A percentile compares a stretch with the other conserved stretches of the same genome.
Conservation (phyloP, 2,113 vertebrate genomes). For the Australoheros scitulus region DNA sequence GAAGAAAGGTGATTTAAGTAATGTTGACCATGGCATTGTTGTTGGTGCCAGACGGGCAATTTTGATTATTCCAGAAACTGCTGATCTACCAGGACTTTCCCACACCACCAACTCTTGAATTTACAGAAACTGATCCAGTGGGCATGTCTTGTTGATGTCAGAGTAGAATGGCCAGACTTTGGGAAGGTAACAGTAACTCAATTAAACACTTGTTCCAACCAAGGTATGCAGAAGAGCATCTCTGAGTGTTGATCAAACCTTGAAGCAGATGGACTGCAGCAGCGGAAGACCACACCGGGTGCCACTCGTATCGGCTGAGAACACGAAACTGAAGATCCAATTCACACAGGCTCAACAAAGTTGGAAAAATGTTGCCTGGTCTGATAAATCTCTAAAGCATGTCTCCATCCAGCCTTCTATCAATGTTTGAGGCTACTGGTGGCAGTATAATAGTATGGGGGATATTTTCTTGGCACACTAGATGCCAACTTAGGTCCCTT, state of each 20-base stretch:
- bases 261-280: too few species aligned
- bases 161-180: not conserved
- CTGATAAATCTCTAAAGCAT: not conserved
- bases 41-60: too few species aligned
- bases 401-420: not conserved
- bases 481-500: too few species aligned
- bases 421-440: fast-evolving
- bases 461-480: too few species aligned
- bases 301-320: not conserved
- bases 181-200: not conserved
- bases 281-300: not conserved
- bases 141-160: not conserved
- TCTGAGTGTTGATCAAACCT: not conserved
- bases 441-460: too few species aligned
- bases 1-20: too few species aligned
- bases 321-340: not conserved
- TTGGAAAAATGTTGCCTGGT: not conserved
- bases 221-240: not conserved
- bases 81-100: too few species aligned
- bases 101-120: too few species aligned
- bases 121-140: not conserved
- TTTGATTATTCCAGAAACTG: too few species aligned
- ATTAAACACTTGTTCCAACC: not conserved
- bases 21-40: too few species aligned
- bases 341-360: not conserved